Percentiles rank a stretch among this genome's conserved stretches.
These are phyloP conservation scores for Andrena trimmerana DNA, from an alignment of 2,888 invertebrate genomes.

Conservation along the genomic window DNA sequence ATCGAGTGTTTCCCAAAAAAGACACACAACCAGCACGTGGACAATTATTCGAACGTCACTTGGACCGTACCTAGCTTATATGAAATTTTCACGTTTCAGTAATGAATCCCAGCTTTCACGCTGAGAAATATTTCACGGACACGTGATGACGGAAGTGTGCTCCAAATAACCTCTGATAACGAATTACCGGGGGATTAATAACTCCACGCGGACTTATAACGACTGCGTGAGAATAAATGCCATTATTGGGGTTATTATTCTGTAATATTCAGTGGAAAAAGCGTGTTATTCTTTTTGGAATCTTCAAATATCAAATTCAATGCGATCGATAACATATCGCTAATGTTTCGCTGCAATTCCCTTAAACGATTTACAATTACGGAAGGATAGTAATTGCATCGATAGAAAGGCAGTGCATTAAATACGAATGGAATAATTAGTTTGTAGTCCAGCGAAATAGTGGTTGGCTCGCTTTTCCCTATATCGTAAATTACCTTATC, in stretches of 20 bases:
- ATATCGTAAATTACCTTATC: constrained; percentile 23
- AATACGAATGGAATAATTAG: constrained; percentile 2
- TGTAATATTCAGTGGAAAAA: not conserved
- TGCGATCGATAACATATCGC: not conserved
- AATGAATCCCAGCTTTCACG: not conserved
- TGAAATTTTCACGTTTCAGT: not conserved
- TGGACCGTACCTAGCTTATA: not conserved
- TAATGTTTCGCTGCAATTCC: not conserved
- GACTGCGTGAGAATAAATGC: not conserved
- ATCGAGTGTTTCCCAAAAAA: not conserved
- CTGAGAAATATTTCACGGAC: not conserved
- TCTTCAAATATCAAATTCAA: too few relatives aligned
- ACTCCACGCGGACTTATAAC: not conserved
- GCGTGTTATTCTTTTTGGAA: not conserved
- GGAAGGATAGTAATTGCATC: not conserved
- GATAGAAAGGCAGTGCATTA: not conserved
- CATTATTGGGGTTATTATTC: not conserved
- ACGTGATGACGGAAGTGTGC: not conserved
- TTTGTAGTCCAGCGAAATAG: not conserved
- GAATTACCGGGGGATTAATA: constrained; percentile 1
- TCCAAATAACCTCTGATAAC: constrained; percentile 3
- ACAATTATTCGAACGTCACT: not conserved
- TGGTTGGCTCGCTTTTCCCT: not conserved
- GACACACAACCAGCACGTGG: too few relatives aligned
- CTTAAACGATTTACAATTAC: not conserved